Evolutionary conservation across 2,888 invertebrate genomes (phyloP), one percentile per base, ranked within the genome.

Genomic region (Ormia ochracea): DNA sequence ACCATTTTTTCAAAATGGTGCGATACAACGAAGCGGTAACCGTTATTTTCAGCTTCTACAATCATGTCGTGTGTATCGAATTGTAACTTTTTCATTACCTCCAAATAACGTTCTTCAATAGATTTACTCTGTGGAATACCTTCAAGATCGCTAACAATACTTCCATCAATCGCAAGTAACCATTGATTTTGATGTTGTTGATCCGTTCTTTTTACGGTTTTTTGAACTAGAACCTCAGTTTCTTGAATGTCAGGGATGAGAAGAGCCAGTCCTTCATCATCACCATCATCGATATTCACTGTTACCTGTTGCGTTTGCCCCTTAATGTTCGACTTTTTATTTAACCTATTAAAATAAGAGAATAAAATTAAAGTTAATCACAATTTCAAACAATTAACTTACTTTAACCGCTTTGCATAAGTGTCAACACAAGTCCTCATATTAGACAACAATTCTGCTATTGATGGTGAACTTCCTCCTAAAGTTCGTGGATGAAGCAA

Each of bases 61-160:
- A 97, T 95, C 96, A 98, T 96, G 90, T 97, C 97, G 88, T 93
- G 96, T 14, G 97, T 96, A 88, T 96, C 97, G 76, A 97, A 98
- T 90, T 97, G 97, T 84, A 97, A 91, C 86, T 93, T 93, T 85
- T 95, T 95, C 96, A 98, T 96, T 81, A 96, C 93, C 85, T 94
- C 94, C 82, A 97, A 91, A 90, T 98, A 98, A 65, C 94, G 91
- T 85, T 95, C 93, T 83, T 95, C 95, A 33, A 93, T 88, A 0
- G 94, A 93, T 82, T 90, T 90, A 31, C 90, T 90, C 1, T 92
- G 84, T 0, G 91, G 90, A 0, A 91, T 90, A 63, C 91, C 88
- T 70, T 92, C 92, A 6, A 91, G 86, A 5, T 89, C 87, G 19
- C 4, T 50, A n/a, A 77, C 72, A 31, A 74, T 43, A 7, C 68